Evolutionary conservation across 1,140 invertebrate species (phyloP).

Genomic region (Drosophila kohkoa): DNA sequence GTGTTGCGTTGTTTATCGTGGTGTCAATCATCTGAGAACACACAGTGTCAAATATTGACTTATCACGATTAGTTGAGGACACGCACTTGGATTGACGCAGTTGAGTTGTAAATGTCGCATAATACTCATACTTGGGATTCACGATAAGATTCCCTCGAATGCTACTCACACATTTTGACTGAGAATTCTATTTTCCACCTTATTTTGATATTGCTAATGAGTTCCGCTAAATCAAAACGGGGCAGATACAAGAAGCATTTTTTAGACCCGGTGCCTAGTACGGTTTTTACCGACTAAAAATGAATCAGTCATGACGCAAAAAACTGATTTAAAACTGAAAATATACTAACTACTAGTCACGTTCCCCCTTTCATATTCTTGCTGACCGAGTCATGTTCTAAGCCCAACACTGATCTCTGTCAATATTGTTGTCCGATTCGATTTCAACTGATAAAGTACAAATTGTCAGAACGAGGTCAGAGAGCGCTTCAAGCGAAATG

Average conservation of each 20-base stretch:
- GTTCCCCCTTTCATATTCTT: not conserved
- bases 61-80: constrained; percentile 31
- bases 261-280: constrained; percentile 4
- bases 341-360: constrained; percentile 6
- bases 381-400: not conserved
- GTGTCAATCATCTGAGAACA: constrained; percentile 20
- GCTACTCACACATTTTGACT: constrained; percentile 11
- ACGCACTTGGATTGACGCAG: constrained; percentile 12
- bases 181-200: not conserved
- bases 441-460: constrained; percentile 5
- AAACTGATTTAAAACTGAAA: not conserved
- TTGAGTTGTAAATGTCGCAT: constrained; percentile 25
- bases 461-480: constrained; percentile 7
- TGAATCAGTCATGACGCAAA: constrained; percentile 48
- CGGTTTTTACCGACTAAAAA: not conserved
- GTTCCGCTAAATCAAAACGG: constrained; percentile 2
- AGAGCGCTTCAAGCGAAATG: no score
- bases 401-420: constrained; percentile 11
- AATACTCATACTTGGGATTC: not conserved
- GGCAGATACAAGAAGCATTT: not conserved
- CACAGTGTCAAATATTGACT: constrained; percentile 35
- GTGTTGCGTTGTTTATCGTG: not conserved
- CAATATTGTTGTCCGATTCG: not conserved
- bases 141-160: constrained; percentile 20
- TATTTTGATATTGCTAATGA: constrained; percentile 20